These are phyloP conservation scores for Lingula anatina DNA, from an alignment of 2,888 invertebrate genomes.

Conservation along the genomic window DNA sequence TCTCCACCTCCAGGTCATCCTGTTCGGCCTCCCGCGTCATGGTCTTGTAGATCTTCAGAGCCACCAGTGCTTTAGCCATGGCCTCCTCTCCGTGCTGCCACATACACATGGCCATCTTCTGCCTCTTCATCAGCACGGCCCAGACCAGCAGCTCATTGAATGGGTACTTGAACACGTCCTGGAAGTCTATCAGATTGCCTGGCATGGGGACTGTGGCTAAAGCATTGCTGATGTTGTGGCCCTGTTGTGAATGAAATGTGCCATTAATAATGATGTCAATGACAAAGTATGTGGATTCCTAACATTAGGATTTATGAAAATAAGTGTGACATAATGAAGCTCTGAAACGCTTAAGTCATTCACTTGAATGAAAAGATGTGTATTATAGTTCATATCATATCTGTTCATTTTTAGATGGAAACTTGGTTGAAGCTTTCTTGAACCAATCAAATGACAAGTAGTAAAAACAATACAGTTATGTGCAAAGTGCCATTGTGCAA, in stretches of 20 bases:
- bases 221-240: neutral
- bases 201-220: neutral
- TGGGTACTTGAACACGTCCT: conserved; percentile 61
- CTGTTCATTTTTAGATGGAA: too few species aligned
- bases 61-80: conserved; percentile 82
- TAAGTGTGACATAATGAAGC: too few species aligned
- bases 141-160: conserved; percentile 91
- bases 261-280: neutral
- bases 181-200: too few species aligned
- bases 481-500: too few species aligned
- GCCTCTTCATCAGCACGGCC: conserved; percentile 95
- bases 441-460: too few species aligned
- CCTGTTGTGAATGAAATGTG: neutral
- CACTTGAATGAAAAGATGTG: too few species aligned
- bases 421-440: too few species aligned
- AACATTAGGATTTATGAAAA: too few species aligned
- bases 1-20: conserved; percentile 94
- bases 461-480: too few species aligned
- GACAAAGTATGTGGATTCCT: too few species aligned
- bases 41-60: conserved; percentile 91
- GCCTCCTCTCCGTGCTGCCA: conserved; percentile 99
- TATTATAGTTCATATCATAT: too few species aligned
- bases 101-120: conserved; percentile 96
- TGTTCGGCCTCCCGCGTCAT: conserved; percentile 98
- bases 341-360: too few species aligned